Conservation (phyloP, 2,113 vertebrate species). For the Chionodraco myersi region DNA sequence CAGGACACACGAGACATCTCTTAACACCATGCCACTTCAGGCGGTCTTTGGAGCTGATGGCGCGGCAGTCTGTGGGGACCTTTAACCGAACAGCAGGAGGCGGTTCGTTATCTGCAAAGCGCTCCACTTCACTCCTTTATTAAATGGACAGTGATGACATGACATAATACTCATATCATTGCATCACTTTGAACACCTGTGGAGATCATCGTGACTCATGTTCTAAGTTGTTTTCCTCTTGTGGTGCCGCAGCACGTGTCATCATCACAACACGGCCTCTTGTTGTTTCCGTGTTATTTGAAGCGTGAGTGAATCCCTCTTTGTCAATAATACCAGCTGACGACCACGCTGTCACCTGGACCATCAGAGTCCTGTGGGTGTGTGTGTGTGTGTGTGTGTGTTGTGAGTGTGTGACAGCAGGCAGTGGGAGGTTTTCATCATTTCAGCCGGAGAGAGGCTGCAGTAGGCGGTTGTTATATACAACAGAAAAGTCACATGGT, state of each 20-base stretch:
- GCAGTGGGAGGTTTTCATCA: neutral
- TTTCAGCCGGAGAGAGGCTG: neutral
- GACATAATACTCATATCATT: neutral
- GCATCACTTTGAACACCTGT: neutral
- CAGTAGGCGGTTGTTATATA: neutral
- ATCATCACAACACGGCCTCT: conserved; percentile 17
- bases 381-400: too few species aligned
- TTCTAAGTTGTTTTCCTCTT: conserved; percentile 1
- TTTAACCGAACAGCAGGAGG: conserved; percentile 40
- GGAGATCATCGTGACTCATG: neutral
- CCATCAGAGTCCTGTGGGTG: neutral
- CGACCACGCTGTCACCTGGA: conserved; percentile 26
- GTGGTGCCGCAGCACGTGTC: conserved; percentile 2
- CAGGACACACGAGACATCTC: conserved; percentile 22
- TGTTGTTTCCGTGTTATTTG: conserved; percentile 12
- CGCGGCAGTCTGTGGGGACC: conserved; percentile 17
- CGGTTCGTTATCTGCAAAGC: conserved; percentile 45
- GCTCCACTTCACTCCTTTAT: neutral
- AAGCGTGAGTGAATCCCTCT: neutral
- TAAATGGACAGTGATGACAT: neutral
- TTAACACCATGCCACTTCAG: conserved; percentile 61
- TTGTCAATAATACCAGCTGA: conserved; percentile 26
- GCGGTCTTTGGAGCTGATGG: conserved; percentile 28
- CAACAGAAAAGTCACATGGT: conserved; percentile 22
- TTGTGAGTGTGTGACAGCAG: neutral